Evolutionary conservation across 1,140 invertebrate genomes (phyloP).

Genomic region (Cryptotermes secundus): DNA sequence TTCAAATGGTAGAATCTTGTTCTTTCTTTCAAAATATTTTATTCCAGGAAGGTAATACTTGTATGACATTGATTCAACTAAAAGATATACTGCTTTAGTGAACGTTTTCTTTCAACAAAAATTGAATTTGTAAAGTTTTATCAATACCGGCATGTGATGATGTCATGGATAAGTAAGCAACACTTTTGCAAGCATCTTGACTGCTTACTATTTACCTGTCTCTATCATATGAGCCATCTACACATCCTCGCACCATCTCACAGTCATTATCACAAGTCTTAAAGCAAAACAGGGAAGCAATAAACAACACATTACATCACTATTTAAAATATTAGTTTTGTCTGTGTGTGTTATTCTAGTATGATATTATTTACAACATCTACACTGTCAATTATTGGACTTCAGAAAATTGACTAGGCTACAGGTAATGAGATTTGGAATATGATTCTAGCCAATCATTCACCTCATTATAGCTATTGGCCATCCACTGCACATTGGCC

Average conservation of each 20-base stretch:
- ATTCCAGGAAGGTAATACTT: no score
- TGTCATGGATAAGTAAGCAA: no score
- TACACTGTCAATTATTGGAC: not conserved
- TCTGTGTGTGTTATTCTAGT: not conserved
- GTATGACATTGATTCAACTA: no score
- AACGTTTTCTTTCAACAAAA: no score
- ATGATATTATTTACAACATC: not conserved
- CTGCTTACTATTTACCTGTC: no score
- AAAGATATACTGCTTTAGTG: no score
- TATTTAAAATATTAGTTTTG: not conserved
- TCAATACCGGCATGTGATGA: no score
- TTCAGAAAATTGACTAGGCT: not conserved
- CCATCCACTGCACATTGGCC: constrained; percentile 52
- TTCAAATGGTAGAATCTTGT: no score
- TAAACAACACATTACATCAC: constrained; percentile 1
- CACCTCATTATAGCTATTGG: constrained; percentile 38
- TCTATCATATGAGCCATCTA: no score
- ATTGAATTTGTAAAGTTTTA: no score
- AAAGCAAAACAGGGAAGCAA: not conserved
- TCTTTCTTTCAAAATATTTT: no score
- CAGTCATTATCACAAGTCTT: not conserved
- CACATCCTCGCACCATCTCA: not conserved
- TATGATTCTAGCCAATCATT: constrained; percentile 17
- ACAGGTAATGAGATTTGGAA: not conserved
- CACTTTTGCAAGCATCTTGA: no score